phyloP scores from a whole-genome alignment of 2,113 vertebrate genomes.

The Indicator maculatus region DNA sequence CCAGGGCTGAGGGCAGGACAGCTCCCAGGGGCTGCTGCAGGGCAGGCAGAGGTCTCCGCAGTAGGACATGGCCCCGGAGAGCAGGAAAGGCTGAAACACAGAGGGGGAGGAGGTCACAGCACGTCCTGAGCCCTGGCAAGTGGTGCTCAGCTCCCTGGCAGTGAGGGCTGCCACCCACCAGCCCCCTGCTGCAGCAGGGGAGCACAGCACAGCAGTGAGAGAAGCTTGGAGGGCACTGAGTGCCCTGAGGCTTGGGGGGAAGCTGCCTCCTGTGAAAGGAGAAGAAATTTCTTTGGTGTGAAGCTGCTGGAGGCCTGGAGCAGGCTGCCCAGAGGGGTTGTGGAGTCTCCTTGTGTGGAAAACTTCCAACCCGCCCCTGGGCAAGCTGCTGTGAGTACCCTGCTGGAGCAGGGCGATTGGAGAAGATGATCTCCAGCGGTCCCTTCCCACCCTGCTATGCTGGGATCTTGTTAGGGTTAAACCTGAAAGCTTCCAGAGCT shows the following conservation, averaged over 20 bases:
- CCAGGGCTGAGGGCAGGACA: background rate
- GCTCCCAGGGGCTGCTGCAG: rapidly evolving
- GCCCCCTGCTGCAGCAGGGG: background rate
- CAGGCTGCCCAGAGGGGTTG: too few relatives aligned
- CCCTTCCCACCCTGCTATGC: too few relatives aligned
- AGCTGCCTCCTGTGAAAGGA: background rate
- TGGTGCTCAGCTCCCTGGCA: background rate
- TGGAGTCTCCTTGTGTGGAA: too few relatives aligned
- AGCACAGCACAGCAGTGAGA: rapidly evolving
- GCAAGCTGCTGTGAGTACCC: too few relatives aligned
- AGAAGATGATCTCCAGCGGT: too few relatives aligned
- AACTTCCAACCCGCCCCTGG: too few relatives aligned
- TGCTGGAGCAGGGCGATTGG: too few relatives aligned
- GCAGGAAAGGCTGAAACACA: too few relatives aligned
- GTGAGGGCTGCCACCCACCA: background rate
- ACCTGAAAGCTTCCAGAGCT: background rate
- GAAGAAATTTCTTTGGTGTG: too few relatives aligned
- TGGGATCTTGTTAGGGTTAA: background rate
- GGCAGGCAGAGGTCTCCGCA: background rate
- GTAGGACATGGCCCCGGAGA: background rate
- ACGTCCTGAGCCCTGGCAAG: background rate
- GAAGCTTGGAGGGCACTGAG: too few relatives aligned
- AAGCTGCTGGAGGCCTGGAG: too few relatives aligned
- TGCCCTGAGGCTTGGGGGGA: background rate
- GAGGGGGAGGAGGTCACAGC: too few relatives aligned